Evolutionary conservation across 2,888 invertebrate genomes (phyloP).

Genomic region (Drosophila longiperda): DNA sequence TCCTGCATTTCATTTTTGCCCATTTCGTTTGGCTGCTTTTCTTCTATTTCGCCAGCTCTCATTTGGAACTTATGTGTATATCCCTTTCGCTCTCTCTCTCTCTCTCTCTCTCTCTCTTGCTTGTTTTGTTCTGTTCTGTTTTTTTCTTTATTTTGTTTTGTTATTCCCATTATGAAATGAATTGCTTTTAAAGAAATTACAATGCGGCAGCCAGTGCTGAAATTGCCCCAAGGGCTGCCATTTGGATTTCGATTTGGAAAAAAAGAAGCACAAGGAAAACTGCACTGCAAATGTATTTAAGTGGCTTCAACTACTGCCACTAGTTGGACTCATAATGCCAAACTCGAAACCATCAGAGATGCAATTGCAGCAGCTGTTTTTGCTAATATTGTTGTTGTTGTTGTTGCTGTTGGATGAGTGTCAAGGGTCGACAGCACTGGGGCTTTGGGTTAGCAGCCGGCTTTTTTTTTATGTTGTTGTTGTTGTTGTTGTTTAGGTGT

Average conservation of each 20-base stretch:
- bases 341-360: constrained; percentile 13
- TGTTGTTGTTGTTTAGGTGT: constrained; percentile 61
- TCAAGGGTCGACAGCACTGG: constrained; percentile 62
- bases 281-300: constrained; percentile 12
- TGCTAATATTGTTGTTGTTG: constrained; percentile 7
- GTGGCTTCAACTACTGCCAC: neutral
- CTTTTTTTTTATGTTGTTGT: constrained; percentile 17
- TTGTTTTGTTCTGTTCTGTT: constrained; percentile 6
- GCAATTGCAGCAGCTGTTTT: constrained; percentile 41
- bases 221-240: constrained; percentile 48
- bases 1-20: constrained; percentile 72
- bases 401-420: constrained; percentile 38
- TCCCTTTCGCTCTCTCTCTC: constrained; percentile 18
- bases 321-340: constrained; percentile 1
- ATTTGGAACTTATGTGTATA: constrained; percentile 44
- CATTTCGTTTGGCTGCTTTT: constrained; percentile 62
- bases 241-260: constrained; percentile 46
- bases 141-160: neutral
- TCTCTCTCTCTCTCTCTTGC: constrained; percentile 14
- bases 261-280: neutral
- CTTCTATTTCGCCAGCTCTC: constrained; percentile 26
- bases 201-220: constrained; percentile 63
- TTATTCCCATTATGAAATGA: constrained; percentile 77
- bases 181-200: constrained; percentile 83
- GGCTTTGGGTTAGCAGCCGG: constrained; percentile 59